Conservation (phyloP, 2,888 invertebrate species). For the Microplitis manilae region DNA sequence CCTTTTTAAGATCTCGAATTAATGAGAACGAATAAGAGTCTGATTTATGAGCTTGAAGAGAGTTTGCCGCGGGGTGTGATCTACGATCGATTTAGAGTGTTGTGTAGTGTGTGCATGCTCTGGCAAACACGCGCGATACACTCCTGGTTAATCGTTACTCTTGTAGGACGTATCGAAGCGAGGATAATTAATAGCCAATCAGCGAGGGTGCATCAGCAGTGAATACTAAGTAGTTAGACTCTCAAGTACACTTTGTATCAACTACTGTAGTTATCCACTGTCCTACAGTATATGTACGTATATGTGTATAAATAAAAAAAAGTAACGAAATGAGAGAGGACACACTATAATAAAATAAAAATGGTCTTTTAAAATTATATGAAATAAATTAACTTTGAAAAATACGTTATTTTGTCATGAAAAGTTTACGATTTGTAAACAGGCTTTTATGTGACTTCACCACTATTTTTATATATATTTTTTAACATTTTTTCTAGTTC, state of each 20-base stretch:
- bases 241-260: background rate
- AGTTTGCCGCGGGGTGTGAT: conserved; percentile 40
- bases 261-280: background rate
- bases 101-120: conserved; percentile 36
- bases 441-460: too few relatives aligned
- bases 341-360: too few relatives aligned
- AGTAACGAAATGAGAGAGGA: too few relatives aligned
- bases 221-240: conserved; percentile 62
- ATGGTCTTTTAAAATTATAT: too few relatives aligned
- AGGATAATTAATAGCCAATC: conserved; percentile 69
- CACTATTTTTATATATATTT: too few relatives aligned
- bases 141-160: conserved; percentile 65
- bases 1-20: conserved; percentile 57
- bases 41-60: conserved; percentile 57
- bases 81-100: conserved; percentile 60
- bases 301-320: background rate
- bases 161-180: conserved; percentile 59
- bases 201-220: conserved; percentile 58
- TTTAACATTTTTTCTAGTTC: background rate
- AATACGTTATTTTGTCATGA: background rate
- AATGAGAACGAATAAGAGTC: conserved; percentile 58
- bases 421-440: background rate
- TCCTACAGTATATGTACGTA: background rate
- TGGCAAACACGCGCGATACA: conserved; percentile 59
- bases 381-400: background rate